These are phyloP conservation scores for Perca schrenkii DNA, from an alignment of 2,113 vertebrate genomes.

Conservation along the genomic window DNA sequence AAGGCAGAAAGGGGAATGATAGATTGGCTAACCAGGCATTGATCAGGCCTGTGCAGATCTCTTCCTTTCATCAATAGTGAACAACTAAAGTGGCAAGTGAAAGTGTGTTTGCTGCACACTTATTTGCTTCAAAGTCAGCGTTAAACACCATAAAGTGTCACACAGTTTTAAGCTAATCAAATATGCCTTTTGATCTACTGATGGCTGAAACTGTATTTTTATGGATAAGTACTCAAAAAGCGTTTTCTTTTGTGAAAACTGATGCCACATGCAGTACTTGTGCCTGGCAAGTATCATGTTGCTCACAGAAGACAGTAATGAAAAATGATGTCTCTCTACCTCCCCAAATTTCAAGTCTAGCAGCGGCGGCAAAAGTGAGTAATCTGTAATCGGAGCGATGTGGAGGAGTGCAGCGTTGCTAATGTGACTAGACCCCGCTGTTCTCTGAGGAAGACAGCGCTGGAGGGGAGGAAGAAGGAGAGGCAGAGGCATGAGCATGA, in stretches of 20 bases:
- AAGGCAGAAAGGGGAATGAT: constrained; percentile 75
- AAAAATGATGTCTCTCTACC: constrained; percentile 76
- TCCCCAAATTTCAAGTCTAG: constrained; percentile 72
- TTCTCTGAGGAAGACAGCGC: constrained; percentile 78
- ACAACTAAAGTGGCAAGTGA: constrained; percentile 59
- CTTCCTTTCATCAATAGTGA: constrained; percentile 71
- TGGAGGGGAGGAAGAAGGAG: constrained; percentile 75
- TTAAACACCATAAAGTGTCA: constrained; percentile 60
- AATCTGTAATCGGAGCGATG: constrained; percentile 76
- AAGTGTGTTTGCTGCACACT: constrained; percentile 55
- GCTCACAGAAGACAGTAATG: constrained; percentile 70
- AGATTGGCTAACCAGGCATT: constrained; percentile 74
- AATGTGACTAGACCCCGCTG: constrained; percentile 77
- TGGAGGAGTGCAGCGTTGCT: constrained; percentile 71
- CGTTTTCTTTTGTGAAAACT: constrained; percentile 27
- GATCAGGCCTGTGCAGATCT: constrained; percentile 65
- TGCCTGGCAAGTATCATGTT: constrained; percentile 57
- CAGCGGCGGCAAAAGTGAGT: constrained; percentile 73
- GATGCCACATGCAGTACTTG: constrained; percentile 20
- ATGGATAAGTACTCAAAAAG: constrained; percentile 27
- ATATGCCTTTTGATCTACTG: constrained; percentile 61
- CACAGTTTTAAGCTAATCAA: constrained; percentile 47
- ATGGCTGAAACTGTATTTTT: constrained; percentile 24
- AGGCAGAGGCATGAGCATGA: constrained; percentile 65
- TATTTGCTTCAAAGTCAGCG: constrained; percentile 64